phyloP scores from a whole-genome alignment of 1,140 invertebrate species.

The Lordiphosa stackelbergi region DNA sequence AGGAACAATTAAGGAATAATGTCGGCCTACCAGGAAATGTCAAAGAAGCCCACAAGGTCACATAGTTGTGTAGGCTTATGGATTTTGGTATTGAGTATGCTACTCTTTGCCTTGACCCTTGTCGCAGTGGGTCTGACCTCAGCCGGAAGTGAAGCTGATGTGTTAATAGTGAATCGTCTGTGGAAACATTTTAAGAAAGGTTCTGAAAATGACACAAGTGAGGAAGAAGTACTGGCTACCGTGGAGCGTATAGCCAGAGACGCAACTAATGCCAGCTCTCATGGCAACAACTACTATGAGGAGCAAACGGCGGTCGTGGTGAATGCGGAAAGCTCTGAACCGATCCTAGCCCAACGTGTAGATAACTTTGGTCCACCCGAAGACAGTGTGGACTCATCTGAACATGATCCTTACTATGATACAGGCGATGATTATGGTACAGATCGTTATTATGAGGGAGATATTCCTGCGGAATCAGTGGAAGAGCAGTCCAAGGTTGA shows the following conservation, averaged over 20 bases:
- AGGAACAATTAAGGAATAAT: constrained; percentile 24
- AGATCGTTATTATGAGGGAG: constrained; percentile 11
- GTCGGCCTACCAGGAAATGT: constrained; percentile 47
- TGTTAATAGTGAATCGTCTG: constrained; percentile 44
- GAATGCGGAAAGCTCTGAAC: constrained; percentile 32
- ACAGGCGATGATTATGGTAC: constrained; percentile 30
- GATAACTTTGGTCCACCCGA: constrained; percentile 40
- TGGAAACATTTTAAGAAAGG: constrained; percentile 35
- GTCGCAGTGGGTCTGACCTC: constrained; percentile 29
- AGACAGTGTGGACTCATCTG: constrained; percentile 31
- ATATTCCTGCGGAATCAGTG: constrained; percentile 1
- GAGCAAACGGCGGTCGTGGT: constrained; percentile 61
- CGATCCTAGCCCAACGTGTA: constrained; percentile 37
- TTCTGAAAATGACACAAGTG: constrained; percentile 22
- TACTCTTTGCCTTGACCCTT: constrained; percentile 45
- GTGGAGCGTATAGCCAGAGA: constrained; percentile 54
- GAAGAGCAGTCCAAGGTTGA: constrained; percentile 8
- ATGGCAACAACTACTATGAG: constrained; percentile 48
- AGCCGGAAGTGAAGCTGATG: constrained; percentile 15
- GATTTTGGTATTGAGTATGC: constrained; percentile 34
- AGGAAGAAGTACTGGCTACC: constrained; percentile 27
- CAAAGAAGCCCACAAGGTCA: constrained; percentile 26
- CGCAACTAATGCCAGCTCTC: constrained; percentile 27
- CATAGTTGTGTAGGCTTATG: constrained; percentile 35
- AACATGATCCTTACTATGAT: constrained; percentile 44